A percentile compares a stretch with the other conserved stretches of the same genome.
Conservation (phyloP, 2,113 vertebrate species). For the Mola mola region DNA sequence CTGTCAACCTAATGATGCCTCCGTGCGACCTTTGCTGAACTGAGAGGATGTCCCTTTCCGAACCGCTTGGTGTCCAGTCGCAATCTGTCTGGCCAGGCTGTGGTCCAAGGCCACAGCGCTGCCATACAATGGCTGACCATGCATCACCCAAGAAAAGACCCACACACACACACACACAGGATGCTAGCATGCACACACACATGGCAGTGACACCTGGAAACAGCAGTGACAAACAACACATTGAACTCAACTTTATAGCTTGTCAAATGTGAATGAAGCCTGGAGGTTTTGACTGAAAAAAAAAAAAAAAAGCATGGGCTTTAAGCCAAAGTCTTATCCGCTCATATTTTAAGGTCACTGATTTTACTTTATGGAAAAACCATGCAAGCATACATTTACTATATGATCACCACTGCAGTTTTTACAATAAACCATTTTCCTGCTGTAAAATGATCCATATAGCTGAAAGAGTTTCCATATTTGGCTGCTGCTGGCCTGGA, state of each 20-base stretch:
- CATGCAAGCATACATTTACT: not conserved
- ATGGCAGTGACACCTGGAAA: constrained; percentile 8
- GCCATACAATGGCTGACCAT: constrained; percentile 49
- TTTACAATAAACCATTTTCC: too few species aligned
- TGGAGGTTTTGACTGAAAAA: constrained; percentile 9
- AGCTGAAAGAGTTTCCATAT: not conserved
- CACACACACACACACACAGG: constrained; percentile 1
- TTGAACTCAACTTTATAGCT: constrained; percentile 18
- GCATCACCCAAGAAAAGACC: constrained; percentile 43
- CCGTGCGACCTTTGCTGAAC: constrained; percentile 67
- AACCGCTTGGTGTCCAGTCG: constrained; percentile 30
- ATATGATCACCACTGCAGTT: not conserved
- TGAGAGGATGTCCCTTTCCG: constrained; percentile 54
- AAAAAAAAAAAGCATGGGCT: constrained; percentile 20
- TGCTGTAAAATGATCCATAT: not conserved
- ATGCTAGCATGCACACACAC: constrained; percentile 15
- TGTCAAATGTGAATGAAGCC: constrained; percentile 35
- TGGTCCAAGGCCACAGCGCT: constrained; percentile 59
- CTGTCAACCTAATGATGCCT: constrained; percentile 73
- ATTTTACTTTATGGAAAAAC: constrained; percentile 1
- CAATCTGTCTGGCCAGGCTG: constrained; percentile 64
- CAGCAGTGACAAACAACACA: constrained; percentile 30
- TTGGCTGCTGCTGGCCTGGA: constrained; percentile 1
- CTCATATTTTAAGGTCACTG: constrained; percentile 4
- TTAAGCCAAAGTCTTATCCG: not conserved